Conservation (phyloP, 1,140 invertebrate species). For the Eueides isabella region DNA sequence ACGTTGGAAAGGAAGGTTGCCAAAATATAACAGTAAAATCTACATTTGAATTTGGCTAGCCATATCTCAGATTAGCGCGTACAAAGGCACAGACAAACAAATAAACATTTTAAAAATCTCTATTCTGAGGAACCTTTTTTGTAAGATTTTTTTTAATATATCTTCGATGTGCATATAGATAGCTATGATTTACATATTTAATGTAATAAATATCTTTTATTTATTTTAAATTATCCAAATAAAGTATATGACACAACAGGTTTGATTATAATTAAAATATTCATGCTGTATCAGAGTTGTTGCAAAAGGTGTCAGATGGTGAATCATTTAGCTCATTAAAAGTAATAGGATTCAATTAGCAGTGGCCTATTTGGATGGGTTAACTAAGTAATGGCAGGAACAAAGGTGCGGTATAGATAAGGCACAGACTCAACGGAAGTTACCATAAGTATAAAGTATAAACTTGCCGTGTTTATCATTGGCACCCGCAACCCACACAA, state of each 20-base stretch:
- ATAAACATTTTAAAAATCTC: too few relatives aligned
- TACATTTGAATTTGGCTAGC: too few relatives aligned
- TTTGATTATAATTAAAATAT: slow-evolving; percentile 3
- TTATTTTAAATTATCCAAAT: neutral
- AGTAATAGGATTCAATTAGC: slow-evolving; percentile 61
- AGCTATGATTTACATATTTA: too few relatives aligned
- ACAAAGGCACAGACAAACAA: too few relatives aligned
- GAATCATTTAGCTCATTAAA: slow-evolving; percentile 42
- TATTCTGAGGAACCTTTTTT: too few relatives aligned
- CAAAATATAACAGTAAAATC: too few relatives aligned
- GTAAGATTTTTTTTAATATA: too few relatives aligned
- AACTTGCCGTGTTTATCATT: slow-evolving; percentile 15
- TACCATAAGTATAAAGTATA: slow-evolving; percentile 50
- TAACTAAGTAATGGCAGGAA: slow-evolving; percentile 59
- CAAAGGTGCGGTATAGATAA: slow-evolving; percentile 67
- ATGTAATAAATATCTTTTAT: too few relatives aligned
- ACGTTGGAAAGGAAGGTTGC: too few relatives aligned
- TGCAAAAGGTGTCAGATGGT: neutral
- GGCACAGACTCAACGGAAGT: slow-evolving; percentile 59
- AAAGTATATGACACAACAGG: neutral
- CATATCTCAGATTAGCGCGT: too few relatives aligned
- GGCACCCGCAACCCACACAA: neutral
- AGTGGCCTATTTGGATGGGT: slow-evolving; percentile 48
- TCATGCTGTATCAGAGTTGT: neutral
- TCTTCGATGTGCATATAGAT: too few relatives aligned